Evolutionary conservation across 1,140 invertebrate genomes (phyloP), one percentile per base, ranked within the genome.

Genomic region (Metopolophium dirhodum): DNA sequence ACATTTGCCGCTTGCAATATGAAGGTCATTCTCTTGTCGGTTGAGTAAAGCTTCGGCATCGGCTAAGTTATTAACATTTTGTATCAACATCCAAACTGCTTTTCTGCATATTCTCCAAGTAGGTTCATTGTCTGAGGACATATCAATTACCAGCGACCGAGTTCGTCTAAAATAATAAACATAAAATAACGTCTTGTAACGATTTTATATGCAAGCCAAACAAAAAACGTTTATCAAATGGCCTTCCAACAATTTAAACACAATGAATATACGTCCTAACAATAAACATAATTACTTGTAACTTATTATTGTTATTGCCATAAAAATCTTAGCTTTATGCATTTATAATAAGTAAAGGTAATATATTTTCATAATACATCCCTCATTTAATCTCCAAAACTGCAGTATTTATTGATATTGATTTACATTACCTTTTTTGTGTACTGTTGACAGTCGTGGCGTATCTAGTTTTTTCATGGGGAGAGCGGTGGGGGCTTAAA

Each of bases 11-110:
- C 35, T 86, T 9, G 82, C 91, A 41, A 93, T 93, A 57, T 93
- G 77, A 37, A 93, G 6, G 51, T 93, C 91, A 18, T 61, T 68
- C 37, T 90, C 54, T 68, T 61, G 89, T 45, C 14, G 89, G 37
- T 90, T 68, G 14, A 90, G 45, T n/a, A 90, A 45, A 45, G 61
- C 51, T 41, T 90, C 30, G 1, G 82, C 82, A 22, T 51, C 49
- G n/a, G 82, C 47, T n/a, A 86, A 85, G 26, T 86, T 35, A 22
- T 90, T 90, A 90, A 18, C 41, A n/a, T 83, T 37, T 57, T 54
- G 47, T 30, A 93, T 86, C 6, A 86, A 82, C 91, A 93, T 93
- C 49, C 91, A 93, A 7, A 93, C 82, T 8, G 91, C 91, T 93
- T 51, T 93, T 57, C 82, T 86, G 30, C 68, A 93, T 86, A 83